phyloP scores from a whole-genome alignment of 2,113 vertebrate species.

The Anolis carolinensis region DNA sequence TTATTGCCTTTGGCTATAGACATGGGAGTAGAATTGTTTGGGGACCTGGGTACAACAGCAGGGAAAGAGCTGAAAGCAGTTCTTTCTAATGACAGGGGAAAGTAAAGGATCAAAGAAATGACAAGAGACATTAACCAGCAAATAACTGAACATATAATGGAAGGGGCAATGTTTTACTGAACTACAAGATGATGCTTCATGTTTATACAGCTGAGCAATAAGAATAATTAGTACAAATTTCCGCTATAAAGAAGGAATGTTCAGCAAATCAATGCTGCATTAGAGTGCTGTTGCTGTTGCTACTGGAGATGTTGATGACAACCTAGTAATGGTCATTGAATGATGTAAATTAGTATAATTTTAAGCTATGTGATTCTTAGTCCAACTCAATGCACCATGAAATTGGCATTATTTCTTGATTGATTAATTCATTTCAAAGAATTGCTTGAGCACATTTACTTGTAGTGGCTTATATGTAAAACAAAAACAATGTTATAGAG shows the following conservation, averaged over 20 bases:
- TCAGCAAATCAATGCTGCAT: slow-evolving; percentile 2
- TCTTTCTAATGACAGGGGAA: slow-evolving; percentile 5
- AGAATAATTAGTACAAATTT: slow-evolving; percentile 6
- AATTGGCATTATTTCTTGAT: slow-evolving; percentile 11
- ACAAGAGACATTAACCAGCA: slow-evolving; percentile 3
- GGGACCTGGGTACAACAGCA: neutral
- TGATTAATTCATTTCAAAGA: slow-evolving; percentile 15
- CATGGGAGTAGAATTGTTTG: slow-evolving; percentile 17
- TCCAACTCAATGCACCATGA: slow-evolving; percentile 15
- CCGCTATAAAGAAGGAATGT: neutral
- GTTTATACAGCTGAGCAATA: slow-evolving; percentile 7
- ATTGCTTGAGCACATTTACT: neutral
- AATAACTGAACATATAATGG: neutral
- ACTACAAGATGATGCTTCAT: neutral
- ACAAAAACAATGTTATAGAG: slow-evolving; percentile 2
- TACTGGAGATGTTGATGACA: neutral
- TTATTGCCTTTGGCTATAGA: slow-evolving; percentile 28
- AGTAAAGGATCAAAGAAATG: slow-evolving; percentile 12
- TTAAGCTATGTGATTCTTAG: neutral
- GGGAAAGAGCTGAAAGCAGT: slow-evolving; percentile 1
- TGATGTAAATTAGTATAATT: slow-evolving; percentile 11
- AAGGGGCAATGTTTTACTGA: neutral
- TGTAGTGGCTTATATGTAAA: neutral
- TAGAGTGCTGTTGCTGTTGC: neutral
- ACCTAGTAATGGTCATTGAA: slow-evolving; percentile 8